Percentiles rank a stretch among this genome's conserved stretches.
Evolutionary conservation across 2,113 vertebrate genomes (phyloP).

Genomic region (Lasiurus cinereus): DNA sequence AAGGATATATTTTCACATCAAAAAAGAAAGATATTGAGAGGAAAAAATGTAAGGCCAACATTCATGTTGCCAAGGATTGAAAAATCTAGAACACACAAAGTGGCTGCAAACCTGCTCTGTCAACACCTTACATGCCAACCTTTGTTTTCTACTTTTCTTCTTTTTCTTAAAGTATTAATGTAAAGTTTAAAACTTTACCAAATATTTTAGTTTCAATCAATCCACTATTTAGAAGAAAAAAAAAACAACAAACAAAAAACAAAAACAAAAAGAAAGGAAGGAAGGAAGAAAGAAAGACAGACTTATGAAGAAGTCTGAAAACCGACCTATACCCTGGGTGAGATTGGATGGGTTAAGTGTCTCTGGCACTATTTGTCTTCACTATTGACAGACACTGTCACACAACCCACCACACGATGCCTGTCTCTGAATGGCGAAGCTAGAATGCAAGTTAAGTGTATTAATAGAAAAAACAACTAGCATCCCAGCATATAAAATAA

Average conservation of each 20-base stretch:
- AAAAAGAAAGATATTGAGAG: slow-evolving; percentile 72
- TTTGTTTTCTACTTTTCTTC: slow-evolving; percentile 87
- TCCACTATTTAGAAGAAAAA: slow-evolving; percentile 87
- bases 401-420: slow-evolving; percentile 94
- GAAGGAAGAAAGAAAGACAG: slow-evolving; percentile 82
- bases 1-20: slow-evolving; percentile 77
- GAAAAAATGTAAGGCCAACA: slow-evolving; percentile 73
- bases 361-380: slow-evolving; percentile 94
- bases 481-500: slow-evolving; percentile 92
- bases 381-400: slow-evolving; percentile 94
- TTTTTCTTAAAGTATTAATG: slow-evolving; percentile 84
- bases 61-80: slow-evolving; percentile 78
- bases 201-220: slow-evolving; percentile 90
- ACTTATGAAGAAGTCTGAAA: slow-evolving; percentile 93
- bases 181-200: slow-evolving; percentile 88
- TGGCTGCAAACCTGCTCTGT: slow-evolving; percentile 91
- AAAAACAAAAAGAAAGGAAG: not conserved
- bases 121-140: slow-evolving; percentile 89
- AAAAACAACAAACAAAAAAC: slow-evolving; percentile 49
- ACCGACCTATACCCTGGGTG: slow-evolving; percentile 94
- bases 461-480: slow-evolving; percentile 94
- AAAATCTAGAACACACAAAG: slow-evolving; percentile 87
- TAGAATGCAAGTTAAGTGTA: slow-evolving; percentile 95
- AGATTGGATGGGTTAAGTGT: slow-evolving; percentile 93
- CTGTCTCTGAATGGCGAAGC: slow-evolving; percentile 93